A percentile compares a stretch with the other conserved stretches of the same genome.
Evolutionary conservation across 2,888 invertebrate species (phyloP).

Genomic region (Phalera bucephala): DNA sequence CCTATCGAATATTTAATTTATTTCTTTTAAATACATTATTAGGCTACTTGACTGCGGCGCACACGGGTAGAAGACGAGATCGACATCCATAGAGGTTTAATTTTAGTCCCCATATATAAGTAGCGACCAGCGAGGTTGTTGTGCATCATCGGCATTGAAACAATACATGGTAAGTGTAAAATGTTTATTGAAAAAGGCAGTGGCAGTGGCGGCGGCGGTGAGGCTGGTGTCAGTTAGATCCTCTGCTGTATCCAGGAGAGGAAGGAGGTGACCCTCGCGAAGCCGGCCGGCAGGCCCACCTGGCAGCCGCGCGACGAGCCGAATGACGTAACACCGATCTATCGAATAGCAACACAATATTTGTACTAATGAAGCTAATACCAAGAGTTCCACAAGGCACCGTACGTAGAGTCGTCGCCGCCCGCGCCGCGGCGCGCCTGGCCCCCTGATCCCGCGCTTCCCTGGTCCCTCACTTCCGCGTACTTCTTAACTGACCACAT

Average conservation of each 20-base stretch:
- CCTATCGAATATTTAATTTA: too few species aligned
- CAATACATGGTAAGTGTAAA: background rate
- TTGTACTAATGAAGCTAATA: background rate
- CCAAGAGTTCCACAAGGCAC: too few species aligned
- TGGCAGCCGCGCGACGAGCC: constrained; percentile 35
- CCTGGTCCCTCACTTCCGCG: too few species aligned
- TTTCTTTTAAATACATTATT: too few species aligned
- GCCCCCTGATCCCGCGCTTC: too few species aligned
- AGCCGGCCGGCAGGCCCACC: constrained; percentile 33
- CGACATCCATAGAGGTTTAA: too few species aligned
- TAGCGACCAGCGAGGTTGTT: too few species aligned
- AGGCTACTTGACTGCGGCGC: too few species aligned
- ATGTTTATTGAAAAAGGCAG: background rate
- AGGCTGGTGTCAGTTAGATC: constrained; percentile 7
- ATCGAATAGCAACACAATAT: constrained; percentile 6
- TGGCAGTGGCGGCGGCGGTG: background rate
- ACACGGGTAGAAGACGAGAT: too few species aligned
- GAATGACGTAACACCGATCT: constrained; percentile 41
- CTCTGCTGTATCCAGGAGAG: constrained; percentile 31
- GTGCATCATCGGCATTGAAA: too few species aligned
- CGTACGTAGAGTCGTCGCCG: background rate
- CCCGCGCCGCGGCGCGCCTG: background rate
- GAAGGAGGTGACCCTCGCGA: constrained; percentile 35
- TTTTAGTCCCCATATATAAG: too few species aligned
- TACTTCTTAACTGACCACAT: too few species aligned